phyloP scores from a whole-genome alignment of 2,113 vertebrate genomes.

The Grammomys dolichurus region DNA sequence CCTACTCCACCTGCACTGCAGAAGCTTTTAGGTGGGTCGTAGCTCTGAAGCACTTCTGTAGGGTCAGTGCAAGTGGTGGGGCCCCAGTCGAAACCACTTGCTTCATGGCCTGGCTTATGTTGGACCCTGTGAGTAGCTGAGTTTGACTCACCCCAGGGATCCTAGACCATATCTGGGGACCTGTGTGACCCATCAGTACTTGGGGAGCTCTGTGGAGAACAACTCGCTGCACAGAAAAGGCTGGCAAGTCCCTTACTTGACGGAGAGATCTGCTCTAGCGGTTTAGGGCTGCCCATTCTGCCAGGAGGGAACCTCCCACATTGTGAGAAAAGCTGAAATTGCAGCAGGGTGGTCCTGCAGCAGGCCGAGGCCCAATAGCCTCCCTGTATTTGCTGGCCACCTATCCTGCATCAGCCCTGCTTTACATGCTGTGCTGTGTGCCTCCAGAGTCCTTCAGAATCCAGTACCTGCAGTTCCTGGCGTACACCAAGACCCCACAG shows the following conservation, averaged over 20 bases:
- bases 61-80: neutral
- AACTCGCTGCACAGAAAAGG: neutral
- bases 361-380: neutral
- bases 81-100: neutral
- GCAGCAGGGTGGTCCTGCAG: neutral
- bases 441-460: constrained; percentile 95
- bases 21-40: constrained; percentile 93
- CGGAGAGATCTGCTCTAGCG: neutral
- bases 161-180: neutral
- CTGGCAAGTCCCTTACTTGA: too few relatives aligned
- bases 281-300: neutral
- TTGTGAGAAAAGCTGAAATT: neutral
- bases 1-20: constrained; percentile 96
- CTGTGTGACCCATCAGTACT: neutral
- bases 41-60: rapidly evolving
- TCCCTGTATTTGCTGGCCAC: neutral
- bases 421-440: neutral
- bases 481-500: constrained; percentile 97
- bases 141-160: neutral
- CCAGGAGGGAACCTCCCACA: neutral
- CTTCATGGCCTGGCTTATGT: neutral
- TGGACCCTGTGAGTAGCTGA: rapidly evolving
- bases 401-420: neutral
- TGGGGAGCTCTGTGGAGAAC: too few relatives aligned
- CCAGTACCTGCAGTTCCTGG: constrained; percentile 98